Evolutionary conservation across 2,797 vertebrate genomes (phyloP).

Genomic region (Rhyacichthys aspro): DNA sequence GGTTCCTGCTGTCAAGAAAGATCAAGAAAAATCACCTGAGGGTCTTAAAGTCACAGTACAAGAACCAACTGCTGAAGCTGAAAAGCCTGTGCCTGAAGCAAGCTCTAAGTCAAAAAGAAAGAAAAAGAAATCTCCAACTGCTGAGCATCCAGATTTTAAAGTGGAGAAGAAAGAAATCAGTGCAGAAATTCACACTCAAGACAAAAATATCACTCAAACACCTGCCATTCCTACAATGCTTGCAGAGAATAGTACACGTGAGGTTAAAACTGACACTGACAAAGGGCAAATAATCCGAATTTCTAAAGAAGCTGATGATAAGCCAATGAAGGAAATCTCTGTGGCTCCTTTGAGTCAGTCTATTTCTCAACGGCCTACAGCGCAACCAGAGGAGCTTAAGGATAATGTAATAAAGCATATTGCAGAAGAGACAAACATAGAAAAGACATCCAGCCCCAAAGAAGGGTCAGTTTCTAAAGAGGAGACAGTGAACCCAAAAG

Average conservation of each 20-base stretch:
- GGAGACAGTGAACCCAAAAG: neutral
- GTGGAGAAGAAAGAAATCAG: neutral
- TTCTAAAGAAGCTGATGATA: slow-evolving; percentile 17
- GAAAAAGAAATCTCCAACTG: slow-evolving; percentile 8
- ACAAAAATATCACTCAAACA: slow-evolving; percentile 5
- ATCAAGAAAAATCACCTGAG: slow-evolving; percentile 8
- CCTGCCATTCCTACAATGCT: neutral
- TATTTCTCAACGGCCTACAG: slow-evolving; percentile 21
- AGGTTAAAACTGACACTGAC: neutral
- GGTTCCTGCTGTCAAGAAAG: neutral
- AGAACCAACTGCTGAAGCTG: neutral
- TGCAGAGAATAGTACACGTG: neutral
- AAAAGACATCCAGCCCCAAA: slow-evolving; percentile 25
- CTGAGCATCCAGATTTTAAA: slow-evolving; percentile 1
- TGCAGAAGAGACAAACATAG: slow-evolving; percentile 40
- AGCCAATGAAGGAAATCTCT: slow-evolving; percentile 8
- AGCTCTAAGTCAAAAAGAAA: slow-evolving; percentile 9
- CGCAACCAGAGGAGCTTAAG: slow-evolving; percentile 34
- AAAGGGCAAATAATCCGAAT: slow-evolving; percentile 8
- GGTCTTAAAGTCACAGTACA: neutral
- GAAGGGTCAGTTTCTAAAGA: slow-evolving; percentile 1
- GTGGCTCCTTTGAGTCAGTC: neutral
- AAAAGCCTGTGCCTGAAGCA: neutral
- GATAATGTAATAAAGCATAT: neutral
- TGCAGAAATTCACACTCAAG: neutral